phyloP scores from a whole-genome alignment of 53 echinoderm and acorn worm species.

The Echinarachnius parma region DNA sequence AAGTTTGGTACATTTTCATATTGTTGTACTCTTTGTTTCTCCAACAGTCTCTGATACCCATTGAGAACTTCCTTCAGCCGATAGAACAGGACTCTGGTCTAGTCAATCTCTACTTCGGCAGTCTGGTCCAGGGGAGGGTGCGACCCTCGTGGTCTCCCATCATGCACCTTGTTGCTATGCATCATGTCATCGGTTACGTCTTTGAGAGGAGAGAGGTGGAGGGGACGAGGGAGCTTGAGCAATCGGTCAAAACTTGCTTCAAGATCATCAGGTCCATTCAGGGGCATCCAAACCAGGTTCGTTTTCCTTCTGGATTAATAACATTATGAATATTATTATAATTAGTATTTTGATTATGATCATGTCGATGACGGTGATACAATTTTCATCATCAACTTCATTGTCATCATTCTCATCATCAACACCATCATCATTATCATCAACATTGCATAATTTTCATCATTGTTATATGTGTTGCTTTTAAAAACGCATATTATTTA shows the following conservation, averaged over 20 bases:
- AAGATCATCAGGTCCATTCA: conserved; percentile 45
- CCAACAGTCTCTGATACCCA: conserved; percentile 79
- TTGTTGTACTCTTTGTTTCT: not conserved
- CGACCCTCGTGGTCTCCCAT: conserved; percentile 77
- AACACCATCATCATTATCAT: no score
- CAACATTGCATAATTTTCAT: no score
- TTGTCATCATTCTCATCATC: no score
- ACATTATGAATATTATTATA: no score
- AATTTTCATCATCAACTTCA: no score
- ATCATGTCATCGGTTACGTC: conserved; percentile 69
- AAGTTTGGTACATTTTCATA: not conserved
- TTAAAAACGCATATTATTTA: no score
- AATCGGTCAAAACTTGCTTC: conserved; percentile 40
- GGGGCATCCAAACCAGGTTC: conserved; percentile 49
- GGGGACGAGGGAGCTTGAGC: no score
- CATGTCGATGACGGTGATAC: no score
- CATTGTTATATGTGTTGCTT: no score
- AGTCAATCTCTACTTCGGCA: conserved; percentile 57
- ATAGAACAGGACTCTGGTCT: conserved; percentile 68
- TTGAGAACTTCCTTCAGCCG: conserved; percentile 67
- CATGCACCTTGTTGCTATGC: conserved; percentile 79
- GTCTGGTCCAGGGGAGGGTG: conserved; percentile 54
- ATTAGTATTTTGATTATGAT: no score
- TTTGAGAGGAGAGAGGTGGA: conserved; percentile 40
- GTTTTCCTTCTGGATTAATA: no score